phyloP scores from a whole-genome alignment of 2,113 vertebrate species.

The Myanophis thanlyinensis region DNA sequence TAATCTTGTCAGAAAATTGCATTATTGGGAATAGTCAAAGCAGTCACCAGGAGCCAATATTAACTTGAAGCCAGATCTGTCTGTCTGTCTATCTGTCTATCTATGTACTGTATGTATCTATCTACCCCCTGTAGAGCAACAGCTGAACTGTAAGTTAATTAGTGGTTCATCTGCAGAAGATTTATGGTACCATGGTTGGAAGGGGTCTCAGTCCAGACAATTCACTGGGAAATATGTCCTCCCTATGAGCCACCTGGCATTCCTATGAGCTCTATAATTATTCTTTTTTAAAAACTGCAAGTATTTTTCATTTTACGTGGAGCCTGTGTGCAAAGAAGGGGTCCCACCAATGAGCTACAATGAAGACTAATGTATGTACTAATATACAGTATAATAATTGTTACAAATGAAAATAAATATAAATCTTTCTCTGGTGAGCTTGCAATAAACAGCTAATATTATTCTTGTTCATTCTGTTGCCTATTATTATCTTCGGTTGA shows the following conservation, averaged over 20 bases:
- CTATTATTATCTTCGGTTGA: slow-evolving; percentile 11
- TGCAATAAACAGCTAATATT: slow-evolving; percentile 29
- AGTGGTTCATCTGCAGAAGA: not conserved
- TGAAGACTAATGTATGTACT: not conserved
- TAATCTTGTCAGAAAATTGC: not conserved
- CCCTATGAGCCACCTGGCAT: not conserved
- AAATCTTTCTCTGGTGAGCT: slow-evolving; percentile 57
- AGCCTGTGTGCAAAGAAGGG: not conserved
- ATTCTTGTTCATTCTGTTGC: slow-evolving; percentile 22
- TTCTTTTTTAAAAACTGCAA: not conserved
- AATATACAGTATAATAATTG: slow-evolving; percentile 40
- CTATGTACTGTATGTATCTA: too few species aligned
- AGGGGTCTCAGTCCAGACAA: not conserved
- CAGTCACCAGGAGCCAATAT: not conserved
- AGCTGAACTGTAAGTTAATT: not conserved
- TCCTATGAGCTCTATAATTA: not conserved
- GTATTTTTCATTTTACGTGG: not conserved
- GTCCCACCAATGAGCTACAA: not conserved
- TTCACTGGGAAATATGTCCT: not conserved
- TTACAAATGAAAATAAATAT: slow-evolving; percentile 45
- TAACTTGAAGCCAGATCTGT: not conserved
- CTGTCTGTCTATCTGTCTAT: too few species aligned
- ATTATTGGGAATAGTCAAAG: not conserved
- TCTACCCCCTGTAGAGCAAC: not conserved
- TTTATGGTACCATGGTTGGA: not conserved